A percentile compares a stretch with the other conserved stretches of the same genome.
Conservation (phyloP, 2,888 invertebrate genomes). For the Cryptocephalus moraei region DNA sequence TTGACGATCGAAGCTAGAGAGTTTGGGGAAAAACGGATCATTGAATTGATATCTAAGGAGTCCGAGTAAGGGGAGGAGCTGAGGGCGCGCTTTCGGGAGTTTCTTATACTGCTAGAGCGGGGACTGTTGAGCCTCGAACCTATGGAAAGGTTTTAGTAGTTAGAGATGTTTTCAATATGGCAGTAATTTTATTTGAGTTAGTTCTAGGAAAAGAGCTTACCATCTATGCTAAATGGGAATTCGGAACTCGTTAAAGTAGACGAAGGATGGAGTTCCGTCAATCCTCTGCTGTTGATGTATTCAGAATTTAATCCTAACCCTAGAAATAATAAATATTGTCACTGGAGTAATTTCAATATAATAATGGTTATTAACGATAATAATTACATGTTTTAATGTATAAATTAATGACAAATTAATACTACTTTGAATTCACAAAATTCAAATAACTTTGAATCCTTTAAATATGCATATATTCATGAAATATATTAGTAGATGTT, state of each 20-base stretch:
- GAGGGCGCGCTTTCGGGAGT: slow-evolving; percentile 78
- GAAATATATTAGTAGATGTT: no score
- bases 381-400: no score
- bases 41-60: slow-evolving; percentile 88
- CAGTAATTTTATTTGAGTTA: background rate
- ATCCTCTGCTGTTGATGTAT: slow-evolving; percentile 47
- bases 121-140: slow-evolving; percentile 64
- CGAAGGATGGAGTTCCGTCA: slow-evolving; percentile 48
- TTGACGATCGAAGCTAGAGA: slow-evolving; percentile 74
- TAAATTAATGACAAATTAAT: no score
- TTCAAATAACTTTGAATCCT: background rate
- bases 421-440: no score
- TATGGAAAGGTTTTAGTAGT: slow-evolving; percentile 9
- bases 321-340: slow-evolving; percentile 26
- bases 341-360: no score
- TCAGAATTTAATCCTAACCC: slow-evolving; percentile 52
- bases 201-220: slow-evolving; percentile 42
- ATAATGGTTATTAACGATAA: no score
- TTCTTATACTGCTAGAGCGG: slow-evolving; percentile 37
- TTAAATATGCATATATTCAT: no score
- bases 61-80: slow-evolving; percentile 94
- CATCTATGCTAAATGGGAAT: slow-evolving; percentile 84
- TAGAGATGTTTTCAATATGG: background rate
- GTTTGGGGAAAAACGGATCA: slow-evolving; percentile 91
- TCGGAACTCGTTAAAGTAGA: slow-evolving; percentile 76